Conservation (phyloP, 2,888 invertebrate species). For the Polydesmus complanatus region DNA sequence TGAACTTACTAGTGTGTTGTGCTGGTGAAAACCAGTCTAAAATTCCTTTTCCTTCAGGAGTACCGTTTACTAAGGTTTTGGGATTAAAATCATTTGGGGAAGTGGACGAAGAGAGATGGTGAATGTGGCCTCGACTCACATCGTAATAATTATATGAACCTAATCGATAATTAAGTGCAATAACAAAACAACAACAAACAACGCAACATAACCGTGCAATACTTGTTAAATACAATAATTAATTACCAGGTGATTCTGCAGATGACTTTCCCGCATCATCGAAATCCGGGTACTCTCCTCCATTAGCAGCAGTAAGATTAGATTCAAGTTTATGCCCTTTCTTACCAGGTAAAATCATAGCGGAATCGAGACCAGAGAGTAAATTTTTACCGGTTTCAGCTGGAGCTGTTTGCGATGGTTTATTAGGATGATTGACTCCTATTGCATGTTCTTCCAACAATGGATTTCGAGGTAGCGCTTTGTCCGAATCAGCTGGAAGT, state of each 20-base stretch:
- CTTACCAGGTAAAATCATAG: not conserved
- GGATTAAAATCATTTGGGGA: not conserved
- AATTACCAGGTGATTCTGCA: not conserved
- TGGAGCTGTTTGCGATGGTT: not conserved
- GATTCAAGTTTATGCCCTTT: slow-evolving; percentile 2
- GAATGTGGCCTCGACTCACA: slow-evolving; percentile 1
- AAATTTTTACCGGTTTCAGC: not conserved
- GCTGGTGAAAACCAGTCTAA: not conserved
- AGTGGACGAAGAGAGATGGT: not conserved
- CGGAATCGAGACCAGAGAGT: not conserved
- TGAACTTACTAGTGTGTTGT: not conserved
- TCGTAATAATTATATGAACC: slow-evolving; percentile 1
- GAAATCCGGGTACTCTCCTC: slow-evolving; percentile 4
- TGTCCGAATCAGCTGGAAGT: slow-evolving; percentile 33
- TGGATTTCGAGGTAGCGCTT: slow-evolving; percentile 38
- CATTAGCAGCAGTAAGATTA: not conserved
- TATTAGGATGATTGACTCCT: slow-evolving; percentile 12
- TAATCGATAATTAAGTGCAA: not conserved
- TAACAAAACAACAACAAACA: too few species aligned
- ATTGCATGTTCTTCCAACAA: slow-evolving; percentile 34
- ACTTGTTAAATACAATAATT: too few species aligned
- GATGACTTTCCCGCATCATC: not conserved
- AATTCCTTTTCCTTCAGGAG: not conserved
- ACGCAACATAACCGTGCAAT: too few species aligned
- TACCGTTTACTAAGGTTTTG: not conserved